Base-by-base conservation (phyloP, 2,797 vertebrate genomes). In the Chiroxiphia lanceolata region DNA sequence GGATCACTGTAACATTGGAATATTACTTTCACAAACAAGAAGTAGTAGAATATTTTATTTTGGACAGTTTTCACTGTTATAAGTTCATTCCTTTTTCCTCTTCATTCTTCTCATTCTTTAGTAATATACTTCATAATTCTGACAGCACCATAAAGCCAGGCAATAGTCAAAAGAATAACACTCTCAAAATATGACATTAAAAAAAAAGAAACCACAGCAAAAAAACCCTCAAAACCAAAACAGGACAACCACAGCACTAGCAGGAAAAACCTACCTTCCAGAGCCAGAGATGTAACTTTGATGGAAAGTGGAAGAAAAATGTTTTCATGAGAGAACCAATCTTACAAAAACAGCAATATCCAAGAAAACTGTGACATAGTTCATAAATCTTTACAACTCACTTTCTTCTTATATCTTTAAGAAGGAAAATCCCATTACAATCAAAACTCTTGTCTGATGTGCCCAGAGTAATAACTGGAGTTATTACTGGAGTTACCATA, bases 271-370 rank as follows among this genome's bases (percentile, higher is more conserved):
- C 20, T 68, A 26, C 19, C 42, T 70, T 74, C n/a, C 16, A 70
- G 33, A 96, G 51, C 68, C 63, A 69, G 53, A 89, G 50, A 94
- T 75, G 31, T 68, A 95, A 81, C 63, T 95, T 86, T 68, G 92
- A 91, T 83, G 72, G 47, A 59, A 56, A 81, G 69, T 26, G 16
- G 67, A 96, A 96, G 94, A 97, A 96, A 97, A 96, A 96, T 19
- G 60, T 90, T 87, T 98, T 94, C 69, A 94, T 95, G 82, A 97
- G 96, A 95, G 86, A 96, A 94, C 65, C 53, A 80, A 88, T 96
- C 78, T 95, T 83, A 90, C 81, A 83, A 76, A 90, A 59, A 3
- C 63, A 96, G 80, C 45, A 82, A 65, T 91, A 53, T 79, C 67
- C 71, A 94, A 93, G 48, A 92, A 83, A 33, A 38, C 50, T 54